Evolutionary conservation across 2,113 vertebrate species (phyloP).

Genomic region (Eira barbara): DNA sequence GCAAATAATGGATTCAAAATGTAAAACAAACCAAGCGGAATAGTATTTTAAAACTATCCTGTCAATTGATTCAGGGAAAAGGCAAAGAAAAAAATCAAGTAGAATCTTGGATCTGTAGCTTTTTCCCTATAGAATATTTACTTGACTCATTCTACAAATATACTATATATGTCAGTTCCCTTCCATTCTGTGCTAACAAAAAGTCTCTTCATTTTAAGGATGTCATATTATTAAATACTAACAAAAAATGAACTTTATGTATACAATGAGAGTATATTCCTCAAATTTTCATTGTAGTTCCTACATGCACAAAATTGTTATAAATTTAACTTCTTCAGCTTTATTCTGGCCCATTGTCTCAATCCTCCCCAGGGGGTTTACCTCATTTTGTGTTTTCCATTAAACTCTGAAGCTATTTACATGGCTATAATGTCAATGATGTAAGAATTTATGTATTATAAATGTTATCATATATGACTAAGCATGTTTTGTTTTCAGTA

Average conservation of each 20-base stretch:
- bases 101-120: not conserved
- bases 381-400: not conserved
- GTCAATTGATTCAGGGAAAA: not conserved
- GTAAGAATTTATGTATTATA: conserved; percentile 10
- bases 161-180: not conserved
- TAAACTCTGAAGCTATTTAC: not conserved
- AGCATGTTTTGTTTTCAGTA: not conserved
- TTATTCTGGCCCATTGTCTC: not conserved
- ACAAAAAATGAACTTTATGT: conserved; percentile 13
- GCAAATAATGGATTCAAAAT: conserved; percentile 9
- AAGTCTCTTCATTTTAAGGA: not conserved
- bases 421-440: not conserved
- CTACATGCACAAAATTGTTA: not conserved
- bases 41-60: not conserved
- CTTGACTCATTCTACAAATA: not conserved
- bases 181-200: not conserved
- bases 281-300: not conserved
- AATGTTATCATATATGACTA: not conserved
- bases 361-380: not conserved
- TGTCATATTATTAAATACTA: not conserved
- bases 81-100: not conserved
- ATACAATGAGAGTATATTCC: not conserved
- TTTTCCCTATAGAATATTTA: not conserved
- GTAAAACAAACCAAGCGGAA: conserved; percentile 5
- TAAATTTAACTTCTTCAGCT: conserved; percentile 6